Evolutionary conservation across 2,888 invertebrate species (phyloP).

Genomic region (Drosophila rubida): DNA sequence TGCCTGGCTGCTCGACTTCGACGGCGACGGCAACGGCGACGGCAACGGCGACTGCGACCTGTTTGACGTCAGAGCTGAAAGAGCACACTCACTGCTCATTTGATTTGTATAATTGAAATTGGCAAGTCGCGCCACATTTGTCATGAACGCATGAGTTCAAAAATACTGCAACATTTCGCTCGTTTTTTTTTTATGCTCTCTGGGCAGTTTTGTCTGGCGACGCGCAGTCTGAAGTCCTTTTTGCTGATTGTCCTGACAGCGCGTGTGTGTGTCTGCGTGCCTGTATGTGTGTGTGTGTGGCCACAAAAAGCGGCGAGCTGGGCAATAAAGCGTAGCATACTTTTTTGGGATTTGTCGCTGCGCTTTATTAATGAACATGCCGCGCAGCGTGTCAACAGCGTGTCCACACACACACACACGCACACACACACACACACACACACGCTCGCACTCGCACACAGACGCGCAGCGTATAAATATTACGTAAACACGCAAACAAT

Average conservation of each 20-base stretch:
- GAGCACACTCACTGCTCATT: conserved; percentile 10
- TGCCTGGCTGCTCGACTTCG: conserved; percentile 14
- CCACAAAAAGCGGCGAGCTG: not conserved
- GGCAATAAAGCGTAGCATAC: conserved; percentile 44
- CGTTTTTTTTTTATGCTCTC: too few relatives aligned
- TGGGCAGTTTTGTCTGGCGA: conserved; percentile 47
- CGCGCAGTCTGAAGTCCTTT: conserved; percentile 71
- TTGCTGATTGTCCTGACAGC: conserved; percentile 53
- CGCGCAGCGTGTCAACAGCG: conserved; percentile 68
- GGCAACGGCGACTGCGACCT: conserved; percentile 32
- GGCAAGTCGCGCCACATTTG: conserved; percentile 43
- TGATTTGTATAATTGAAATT: conserved; percentile 51
- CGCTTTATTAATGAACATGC: conserved; percentile 72
- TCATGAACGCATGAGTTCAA: conserved; percentile 24
- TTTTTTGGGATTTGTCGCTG: conserved; percentile 51
- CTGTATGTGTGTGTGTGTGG: conserved; percentile 17
- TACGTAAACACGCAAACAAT: conserved; percentile 80
- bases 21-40: not conserved
- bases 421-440: conserved; percentile 1
- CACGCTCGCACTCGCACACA: too few relatives aligned
- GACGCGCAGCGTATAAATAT: conserved; percentile 68
- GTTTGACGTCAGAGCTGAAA: conserved; percentile 64
- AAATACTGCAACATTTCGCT: conserved; percentile 27
- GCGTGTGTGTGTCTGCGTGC: conserved; percentile 16
- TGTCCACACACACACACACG: not conserved